Conservation (phyloP, 2,113 vertebrate species). For the Melanocharis versteri region DNA sequence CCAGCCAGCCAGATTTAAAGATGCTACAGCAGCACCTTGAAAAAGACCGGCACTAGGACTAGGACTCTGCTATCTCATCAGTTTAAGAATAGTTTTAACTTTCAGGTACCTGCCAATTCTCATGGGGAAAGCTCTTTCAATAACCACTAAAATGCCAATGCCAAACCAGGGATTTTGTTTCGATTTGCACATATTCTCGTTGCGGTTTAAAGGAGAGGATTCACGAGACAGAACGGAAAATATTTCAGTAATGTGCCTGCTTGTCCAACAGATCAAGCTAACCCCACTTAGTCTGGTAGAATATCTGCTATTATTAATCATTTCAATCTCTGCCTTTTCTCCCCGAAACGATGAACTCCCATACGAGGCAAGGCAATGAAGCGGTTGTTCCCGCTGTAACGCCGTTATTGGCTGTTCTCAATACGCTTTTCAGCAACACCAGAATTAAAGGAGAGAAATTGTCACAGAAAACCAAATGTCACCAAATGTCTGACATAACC, state of each 20-base stretch:
- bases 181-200: background rate
- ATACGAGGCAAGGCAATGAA: conserved; percentile 8
- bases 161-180: conserved; percentile 47
- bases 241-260: background rate
- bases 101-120: conserved; percentile 15
- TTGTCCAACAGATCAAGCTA: background rate
- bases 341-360: background rate
- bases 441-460: conserved; percentile 62
- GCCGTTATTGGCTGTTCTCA: background rate
- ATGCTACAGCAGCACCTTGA: background rate
- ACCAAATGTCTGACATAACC: conserved; percentile 72
- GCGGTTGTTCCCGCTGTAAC: background rate
- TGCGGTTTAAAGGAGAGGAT: background rate
- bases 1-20: conserved; percentile 18
- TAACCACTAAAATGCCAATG: background rate
- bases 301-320: background rate
- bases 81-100: conserved; percentile 20
- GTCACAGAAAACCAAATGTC: conserved; percentile 67
- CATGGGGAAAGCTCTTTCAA: conserved; percentile 35
- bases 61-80: background rate
- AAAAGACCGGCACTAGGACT: background rate
- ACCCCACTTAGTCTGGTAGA: background rate
- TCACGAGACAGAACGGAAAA: background rate
- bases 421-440: background rate
- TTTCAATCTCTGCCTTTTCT: conserved; percentile 12